Evolutionary conservation across 92 coral and sea anemone genomes (phyloP), one percentile per base, ranked within the genome.

Genomic region (Virgularia gustaviana): DNA sequence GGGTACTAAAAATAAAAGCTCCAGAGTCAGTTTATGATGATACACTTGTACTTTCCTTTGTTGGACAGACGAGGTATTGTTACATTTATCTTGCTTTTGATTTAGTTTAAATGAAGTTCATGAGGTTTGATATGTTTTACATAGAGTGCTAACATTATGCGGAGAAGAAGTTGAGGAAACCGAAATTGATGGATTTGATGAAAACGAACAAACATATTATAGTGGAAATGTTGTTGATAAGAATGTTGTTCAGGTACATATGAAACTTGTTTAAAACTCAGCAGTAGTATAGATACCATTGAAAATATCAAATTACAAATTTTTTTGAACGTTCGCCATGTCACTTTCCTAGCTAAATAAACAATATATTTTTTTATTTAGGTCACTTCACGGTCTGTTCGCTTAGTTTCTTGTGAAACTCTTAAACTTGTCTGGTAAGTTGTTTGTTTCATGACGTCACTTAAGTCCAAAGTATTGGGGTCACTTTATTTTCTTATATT

Each of bases 91-190:
- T 16, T 16, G 27, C 2, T 12, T 20, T 53, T 53, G 51, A 13
- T 43, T 1, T 43, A 1, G 13, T 16, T 13, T 43, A 9, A 43
- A 43, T 25, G 31, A 0, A 22, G 15, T 25, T 2, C 13, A 36
- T 55, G 62, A 27, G 16, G 4, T 47, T 4, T 47, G 2, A 16
- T 49, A 33, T 66, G 37, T 32, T 44, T 25, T 63, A 16, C 36
- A 12, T 25, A 92, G 98, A 77, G 85, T 92, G 27, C 63, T 92
- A 62, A 85, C 96, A n/a, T 65, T 92, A 7, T 83, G 76, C 72
- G 98, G 98, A 0, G 98, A 92, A 65, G 98, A 92, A 78, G 98
- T 92, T 19, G 98, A 92, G 63, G 98, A 92, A 57, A 92, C 98
- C 35, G 98, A 92, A 59, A 92, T 92, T 24, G 87, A 91, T 44